Conservation (phyloP, 92 coral and sea anemone species). For the Diadumene lineata region DNA sequence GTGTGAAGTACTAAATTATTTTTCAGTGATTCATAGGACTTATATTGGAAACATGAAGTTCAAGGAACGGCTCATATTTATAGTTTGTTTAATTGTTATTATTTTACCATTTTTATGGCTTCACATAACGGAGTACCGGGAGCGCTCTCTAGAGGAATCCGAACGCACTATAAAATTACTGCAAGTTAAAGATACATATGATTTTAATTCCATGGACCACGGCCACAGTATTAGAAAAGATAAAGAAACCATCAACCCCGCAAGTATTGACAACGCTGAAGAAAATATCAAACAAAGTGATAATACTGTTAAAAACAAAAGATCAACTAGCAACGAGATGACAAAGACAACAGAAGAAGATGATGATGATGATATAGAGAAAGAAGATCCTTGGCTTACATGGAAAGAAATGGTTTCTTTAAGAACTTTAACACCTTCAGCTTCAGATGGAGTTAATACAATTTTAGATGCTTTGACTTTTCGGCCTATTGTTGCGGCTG, state of each 20-base stretch:
- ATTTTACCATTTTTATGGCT: slow-evolving; percentile 76
- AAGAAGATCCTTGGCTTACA: slow-evolving; percentile 83
- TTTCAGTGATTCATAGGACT: slow-evolving; percentile 20
- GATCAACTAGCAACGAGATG: slow-evolving; percentile 22
- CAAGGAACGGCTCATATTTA: slow-evolving; percentile 71
- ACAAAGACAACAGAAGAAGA: slow-evolving; percentile 29
- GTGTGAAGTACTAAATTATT: slow-evolving; percentile 31
- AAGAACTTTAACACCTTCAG: slow-evolving; percentile 58
- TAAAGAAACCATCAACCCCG: neutral
- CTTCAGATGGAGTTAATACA: slow-evolving; percentile 55
- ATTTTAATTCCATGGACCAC: slow-evolving; percentile 74
- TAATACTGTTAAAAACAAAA: slow-evolving; percentile 23
- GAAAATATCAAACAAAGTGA: slow-evolving; percentile 6
- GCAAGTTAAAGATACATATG: slow-evolving; percentile 47
- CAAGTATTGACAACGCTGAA: slow-evolving; percentile 1
- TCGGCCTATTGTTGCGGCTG: slow-evolving; percentile 77
- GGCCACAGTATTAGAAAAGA: slow-evolving; percentile 31
- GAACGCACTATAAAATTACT: slow-evolving; percentile 42
- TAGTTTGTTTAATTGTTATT: slow-evolving; percentile 46
- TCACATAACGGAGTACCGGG: slow-evolving; percentile 44
- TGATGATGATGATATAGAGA: slow-evolving; percentile 67
- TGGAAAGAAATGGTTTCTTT: slow-evolving; percentile 90
- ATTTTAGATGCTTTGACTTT: slow-evolving; percentile 82
- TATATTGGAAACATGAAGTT: slow-evolving; percentile 80
- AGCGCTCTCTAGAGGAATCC: slow-evolving; percentile 18